These are phyloP conservation scores for Semnopithecus entellus DNA, from an alignment of 2,113 vertebrate species.

Conservation along the genomic window DNA sequence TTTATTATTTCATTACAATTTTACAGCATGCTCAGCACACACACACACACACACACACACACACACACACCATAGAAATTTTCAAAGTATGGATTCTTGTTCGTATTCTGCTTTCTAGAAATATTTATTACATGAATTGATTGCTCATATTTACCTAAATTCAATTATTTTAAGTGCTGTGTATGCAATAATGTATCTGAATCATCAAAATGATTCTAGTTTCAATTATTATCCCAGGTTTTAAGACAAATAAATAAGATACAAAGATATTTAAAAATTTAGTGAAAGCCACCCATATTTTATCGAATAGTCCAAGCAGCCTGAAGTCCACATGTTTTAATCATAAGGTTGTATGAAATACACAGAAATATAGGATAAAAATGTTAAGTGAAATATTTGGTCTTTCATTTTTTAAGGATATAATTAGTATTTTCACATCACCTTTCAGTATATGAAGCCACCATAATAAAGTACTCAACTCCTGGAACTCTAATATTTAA, in stretches of 20 bases:
- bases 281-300: neutral
- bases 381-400: neutral
- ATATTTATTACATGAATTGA: neutral
- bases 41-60: neutral
- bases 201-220: neutral
- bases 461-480: neutral
- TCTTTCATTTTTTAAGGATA: neutral
- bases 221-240: neutral
- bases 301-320: neutral
- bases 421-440: neutral
- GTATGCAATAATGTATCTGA: neutral
- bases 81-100: neutral
- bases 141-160: too few relatives aligned
- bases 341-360: neutral
- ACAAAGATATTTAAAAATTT: neutral
- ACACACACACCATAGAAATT: neutral
- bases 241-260: neutral
- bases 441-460: neutral
- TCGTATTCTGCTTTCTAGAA: neutral
- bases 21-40: neutral
- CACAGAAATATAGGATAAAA: neutral
- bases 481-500: neutral
- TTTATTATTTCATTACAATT: neutral
- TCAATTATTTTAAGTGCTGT: neutral
- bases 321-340: neutral